Conservation (phyloP, 2,888 invertebrate genomes). For the Diogma glabrata region DNA sequence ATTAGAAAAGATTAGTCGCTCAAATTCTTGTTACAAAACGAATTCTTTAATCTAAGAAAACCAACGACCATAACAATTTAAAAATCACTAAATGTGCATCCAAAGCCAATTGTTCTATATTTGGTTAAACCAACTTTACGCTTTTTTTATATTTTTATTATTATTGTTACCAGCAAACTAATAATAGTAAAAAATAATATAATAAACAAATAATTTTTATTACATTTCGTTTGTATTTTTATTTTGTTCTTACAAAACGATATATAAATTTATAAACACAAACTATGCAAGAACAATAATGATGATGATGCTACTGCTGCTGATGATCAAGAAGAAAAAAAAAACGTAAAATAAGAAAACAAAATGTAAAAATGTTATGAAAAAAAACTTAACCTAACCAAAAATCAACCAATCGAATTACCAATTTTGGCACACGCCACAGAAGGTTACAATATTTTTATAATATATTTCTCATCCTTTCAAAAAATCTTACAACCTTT, state of each 20-base stretch:
- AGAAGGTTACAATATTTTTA: slow-evolving; percentile 17
- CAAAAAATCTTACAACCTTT: slow-evolving; percentile 5
- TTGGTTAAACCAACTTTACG: slow-evolving; percentile 18
- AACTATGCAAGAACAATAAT: slow-evolving; percentile 5
- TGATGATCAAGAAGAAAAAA: slow-evolving; percentile 3
- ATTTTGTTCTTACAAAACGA: not conserved
- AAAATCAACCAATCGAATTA: slow-evolving; percentile 17
- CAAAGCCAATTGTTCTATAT: slow-evolving; percentile 22
- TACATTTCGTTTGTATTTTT: slow-evolving; percentile 2
- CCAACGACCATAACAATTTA: too few species aligned
- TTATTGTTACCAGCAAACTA: too few species aligned
- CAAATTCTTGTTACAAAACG: too few species aligned
- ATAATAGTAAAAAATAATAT: slow-evolving; percentile 1
- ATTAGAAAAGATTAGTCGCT: too few species aligned
- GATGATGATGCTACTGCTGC: not conserved
- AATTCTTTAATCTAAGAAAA: too few species aligned
- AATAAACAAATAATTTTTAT: slow-evolving; percentile 5
- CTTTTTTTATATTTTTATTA: too few species aligned
- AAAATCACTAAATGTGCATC: too few species aligned
- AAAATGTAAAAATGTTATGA: not conserved
- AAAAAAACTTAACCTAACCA: slow-evolving; percentile 6
- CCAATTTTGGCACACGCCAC: slow-evolving; percentile 22
- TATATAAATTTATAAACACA: not conserved
- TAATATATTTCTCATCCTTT: slow-evolving; percentile 9
- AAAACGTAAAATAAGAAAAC: slow-evolving; percentile 3